Percentiles rank a stretch among this genome's conserved stretches.
Conservation (phyloP, 1,140 invertebrate species). For the Drosophila tani region DNA sequence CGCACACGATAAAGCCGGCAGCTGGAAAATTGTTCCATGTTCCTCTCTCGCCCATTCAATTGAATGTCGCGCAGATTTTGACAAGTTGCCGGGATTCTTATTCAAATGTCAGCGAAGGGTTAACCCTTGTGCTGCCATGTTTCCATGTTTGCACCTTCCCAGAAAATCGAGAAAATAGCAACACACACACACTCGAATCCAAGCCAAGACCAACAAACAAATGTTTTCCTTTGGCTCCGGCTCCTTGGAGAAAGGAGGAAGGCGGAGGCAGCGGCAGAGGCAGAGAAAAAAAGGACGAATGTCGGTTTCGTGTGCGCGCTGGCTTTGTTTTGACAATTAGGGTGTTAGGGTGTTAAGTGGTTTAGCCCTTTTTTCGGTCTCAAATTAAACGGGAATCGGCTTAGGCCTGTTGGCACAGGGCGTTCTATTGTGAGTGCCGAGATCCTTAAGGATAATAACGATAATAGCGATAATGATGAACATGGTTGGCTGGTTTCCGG, state of each 20-base stretch:
- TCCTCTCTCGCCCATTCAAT: conserved; percentile 38
- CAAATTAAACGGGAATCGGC: conserved; percentile 80
- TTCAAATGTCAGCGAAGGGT: conserved; percentile 80
- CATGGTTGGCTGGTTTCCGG: conserved; percentile 10
- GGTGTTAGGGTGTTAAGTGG: conserved; percentile 84
- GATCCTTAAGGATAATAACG: conserved; percentile 22
- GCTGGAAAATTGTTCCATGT: conserved; percentile 75
- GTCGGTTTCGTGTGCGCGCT: conserved; percentile 55
- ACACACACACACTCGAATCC: conserved; percentile 2
- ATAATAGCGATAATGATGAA: conserved; percentile 13
- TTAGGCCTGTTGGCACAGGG: conserved; percentile 69
- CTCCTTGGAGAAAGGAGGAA: conserved; percentile 16
- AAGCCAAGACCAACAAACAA: conserved; percentile 7
- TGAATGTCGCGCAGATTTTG: conserved; percentile 63
- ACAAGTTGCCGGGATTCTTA: conserved; percentile 73
- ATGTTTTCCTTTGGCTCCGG: conserved; percentile 45
- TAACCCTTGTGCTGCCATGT: conserved; percentile 43
- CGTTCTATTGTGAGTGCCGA: conserved; percentile 69
- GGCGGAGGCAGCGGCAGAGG: not conserved
- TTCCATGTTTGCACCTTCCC: conserved; percentile 36
- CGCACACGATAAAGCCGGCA: conserved; percentile 74
- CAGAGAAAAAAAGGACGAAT: conserved; percentile 5
- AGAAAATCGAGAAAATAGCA: conserved; percentile 47
- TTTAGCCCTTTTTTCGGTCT: conserved; percentile 77
- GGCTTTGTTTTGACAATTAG: conserved; percentile 83